phyloP scores from a whole-genome alignment of 1,140 invertebrate species.

The Drosophila dunni region DNA sequence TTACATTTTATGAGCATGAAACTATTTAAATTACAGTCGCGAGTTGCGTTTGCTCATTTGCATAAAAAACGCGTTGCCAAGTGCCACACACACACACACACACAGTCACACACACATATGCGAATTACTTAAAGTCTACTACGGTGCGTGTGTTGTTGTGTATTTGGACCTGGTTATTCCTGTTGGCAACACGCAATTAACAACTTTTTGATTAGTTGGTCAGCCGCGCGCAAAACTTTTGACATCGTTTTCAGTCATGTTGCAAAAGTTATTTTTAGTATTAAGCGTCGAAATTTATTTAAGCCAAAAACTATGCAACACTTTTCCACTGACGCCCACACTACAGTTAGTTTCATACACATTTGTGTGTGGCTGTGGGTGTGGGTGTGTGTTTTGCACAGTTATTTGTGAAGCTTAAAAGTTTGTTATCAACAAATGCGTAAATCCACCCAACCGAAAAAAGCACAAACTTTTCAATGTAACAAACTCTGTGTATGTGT shows the following conservation, averaged over 20 bases:
- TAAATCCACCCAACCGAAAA: conserved; percentile 69
- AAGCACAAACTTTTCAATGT: conserved; percentile 54
- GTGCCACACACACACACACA: conserved; percentile 3
- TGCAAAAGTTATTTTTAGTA: conserved; percentile 54
- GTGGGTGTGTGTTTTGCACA: conserved; percentile 55
- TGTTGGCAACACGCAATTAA: conserved; percentile 69
- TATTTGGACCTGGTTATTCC: conserved; percentile 46
- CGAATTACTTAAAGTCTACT: conserved; percentile 15
- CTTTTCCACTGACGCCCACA: conserved; percentile 17
- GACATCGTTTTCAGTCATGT: conserved; percentile 65
- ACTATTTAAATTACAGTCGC: conserved; percentile 52
- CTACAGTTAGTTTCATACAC: conserved; percentile 38
- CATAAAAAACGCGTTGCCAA: conserved; percentile 34
- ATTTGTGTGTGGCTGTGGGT: conserved; percentile 21
- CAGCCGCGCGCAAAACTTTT: conserved; percentile 67
- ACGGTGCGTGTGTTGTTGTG: not conserved
- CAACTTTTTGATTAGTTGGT: conserved; percentile 77
- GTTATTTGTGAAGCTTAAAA: conserved; percentile 76
- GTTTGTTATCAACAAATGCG: conserved; percentile 81
- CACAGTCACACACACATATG: not conserved
- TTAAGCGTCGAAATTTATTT: conserved; percentile 49
- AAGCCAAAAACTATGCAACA: conserved; percentile 49
- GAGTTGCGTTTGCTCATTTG: conserved; percentile 33
- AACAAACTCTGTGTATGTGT: conserved; percentile 49
- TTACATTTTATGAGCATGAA: conserved; percentile 45